Percentiles rank a stretch among this genome's conserved stretches.
Evolutionary conservation across 2,113 vertebrate genomes (phyloP).

Genomic region (Bucco capensis): DNA sequence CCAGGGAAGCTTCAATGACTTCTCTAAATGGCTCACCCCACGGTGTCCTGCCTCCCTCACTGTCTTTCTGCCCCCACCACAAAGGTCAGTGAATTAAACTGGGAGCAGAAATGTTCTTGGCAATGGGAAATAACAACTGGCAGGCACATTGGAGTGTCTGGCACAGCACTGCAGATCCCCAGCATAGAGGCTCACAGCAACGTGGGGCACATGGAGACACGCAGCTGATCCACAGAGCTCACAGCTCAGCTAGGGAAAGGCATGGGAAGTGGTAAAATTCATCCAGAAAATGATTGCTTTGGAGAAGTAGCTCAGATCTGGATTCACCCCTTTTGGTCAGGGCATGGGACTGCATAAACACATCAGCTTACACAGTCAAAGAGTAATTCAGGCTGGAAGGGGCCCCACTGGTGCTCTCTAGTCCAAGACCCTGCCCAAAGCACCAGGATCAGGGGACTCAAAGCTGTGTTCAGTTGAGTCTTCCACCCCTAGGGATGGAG

Average conservation of each 20-base stretch:
- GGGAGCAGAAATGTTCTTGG: not conserved
- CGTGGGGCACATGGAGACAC: rapidly evolving
- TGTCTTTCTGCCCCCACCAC: not conserved
- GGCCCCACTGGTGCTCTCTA: not conserved
- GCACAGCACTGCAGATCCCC: not conserved
- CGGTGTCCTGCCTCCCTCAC: not conserved
- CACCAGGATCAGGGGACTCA: not conserved
- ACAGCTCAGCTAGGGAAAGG: not conserved
- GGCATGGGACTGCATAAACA: not conserved
- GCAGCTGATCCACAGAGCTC: not conserved
- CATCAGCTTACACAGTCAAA: not conserved
- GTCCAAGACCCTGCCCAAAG: not conserved
- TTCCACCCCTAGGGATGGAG: not conserved
- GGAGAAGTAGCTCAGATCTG: not conserved
- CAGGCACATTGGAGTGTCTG: not conserved
- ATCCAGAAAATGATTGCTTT: not conserved
- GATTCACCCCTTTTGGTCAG: not conserved
- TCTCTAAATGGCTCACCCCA: not conserved
- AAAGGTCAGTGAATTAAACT: not conserved
- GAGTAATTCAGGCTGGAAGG: rapidly evolving
- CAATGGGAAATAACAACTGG: not conserved
- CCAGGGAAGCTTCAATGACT: not conserved
- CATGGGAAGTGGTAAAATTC: not conserved
- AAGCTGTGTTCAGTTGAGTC: not conserved
- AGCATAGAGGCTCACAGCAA: not conserved